phyloP scores from a whole-genome alignment of 1,140 invertebrate species.

The Triops longicaudatus region DNA sequence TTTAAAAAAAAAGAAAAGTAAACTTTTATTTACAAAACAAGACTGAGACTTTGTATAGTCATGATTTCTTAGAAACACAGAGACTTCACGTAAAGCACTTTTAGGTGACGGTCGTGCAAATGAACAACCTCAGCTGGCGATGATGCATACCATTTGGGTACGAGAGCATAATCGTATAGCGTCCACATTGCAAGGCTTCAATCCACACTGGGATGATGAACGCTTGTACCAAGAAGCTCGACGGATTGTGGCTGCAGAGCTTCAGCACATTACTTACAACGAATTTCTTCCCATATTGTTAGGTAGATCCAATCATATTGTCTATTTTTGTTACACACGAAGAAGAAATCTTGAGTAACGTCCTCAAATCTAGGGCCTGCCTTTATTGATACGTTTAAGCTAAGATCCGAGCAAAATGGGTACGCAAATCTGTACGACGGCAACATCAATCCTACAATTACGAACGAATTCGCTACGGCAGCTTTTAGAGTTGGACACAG shows the following conservation, averaged over 20 bases:
- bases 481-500: constrained; percentile 56
- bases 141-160: constrained; percentile 46
- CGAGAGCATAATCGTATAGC: constrained; percentile 49
- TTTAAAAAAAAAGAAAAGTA: constrained; percentile 8
- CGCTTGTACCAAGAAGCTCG: constrained; percentile 39
- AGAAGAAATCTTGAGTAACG: constrained; percentile 29
- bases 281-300: constrained; percentile 41
- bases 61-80: neutral
- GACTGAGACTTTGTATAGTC: neutral
- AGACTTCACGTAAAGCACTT: constrained; percentile 20
- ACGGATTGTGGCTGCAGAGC: constrained; percentile 41
- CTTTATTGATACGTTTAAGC: constrained; percentile 41
- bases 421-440: constrained; percentile 49
- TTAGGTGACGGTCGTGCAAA: constrained; percentile 50
- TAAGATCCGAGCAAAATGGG: constrained; percentile 39
- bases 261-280: constrained; percentile 56
- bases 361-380: constrained; percentile 34
- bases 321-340: neutral
- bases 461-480: constrained; percentile 55
- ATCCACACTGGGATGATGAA: constrained; percentile 49
- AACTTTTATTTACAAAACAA: neutral
- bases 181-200: constrained; percentile 38
- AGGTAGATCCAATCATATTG: constrained; percentile 35
- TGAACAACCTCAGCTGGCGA: constrained; percentile 46
- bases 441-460: constrained; percentile 49